Evolutionary conservation across 1,140 invertebrate species (phyloP).

Genomic region (Conopomorpha cramerella): DNA sequence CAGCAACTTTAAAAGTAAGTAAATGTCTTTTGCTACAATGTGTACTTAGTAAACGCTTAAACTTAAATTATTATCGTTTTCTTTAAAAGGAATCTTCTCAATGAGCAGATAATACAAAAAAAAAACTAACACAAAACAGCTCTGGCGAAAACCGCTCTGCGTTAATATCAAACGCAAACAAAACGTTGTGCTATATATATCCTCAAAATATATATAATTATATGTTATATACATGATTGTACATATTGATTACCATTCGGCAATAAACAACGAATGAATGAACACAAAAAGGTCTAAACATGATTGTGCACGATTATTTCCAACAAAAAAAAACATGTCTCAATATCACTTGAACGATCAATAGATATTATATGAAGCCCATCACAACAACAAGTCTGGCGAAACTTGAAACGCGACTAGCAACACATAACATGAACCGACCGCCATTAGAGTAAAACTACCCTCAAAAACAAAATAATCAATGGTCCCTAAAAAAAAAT

Average conservation of each 20-base stretch:
- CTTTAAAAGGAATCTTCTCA: slow-evolving; percentile 29
- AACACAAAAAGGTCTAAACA: slow-evolving; percentile 25
- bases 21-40: slow-evolving; percentile 50
- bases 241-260: slow-evolving; percentile 15
- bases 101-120: slow-evolving; percentile 19
- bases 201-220: slow-evolving; percentile 36
- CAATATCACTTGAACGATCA: no score
- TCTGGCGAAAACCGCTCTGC: slow-evolving; percentile 31
- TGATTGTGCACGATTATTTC: slow-evolving; percentile 44
- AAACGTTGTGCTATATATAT: slow-evolving; percentile 35
- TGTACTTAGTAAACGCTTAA: slow-evolving; percentile 47
- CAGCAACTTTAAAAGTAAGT: no score
- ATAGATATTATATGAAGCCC: no score
- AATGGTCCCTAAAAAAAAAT: slow-evolving; percentile 54
- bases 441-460: no score
- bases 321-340: slow-evolving; percentile 29
- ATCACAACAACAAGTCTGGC: slow-evolving; percentile 28
- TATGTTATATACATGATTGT: slow-evolving; percentile 45
- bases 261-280: slow-evolving; percentile 26
- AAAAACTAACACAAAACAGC: slow-evolving; percentile 9
- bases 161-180: slow-evolving; percentile 14
- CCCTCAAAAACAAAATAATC: slow-evolving; percentile 26
- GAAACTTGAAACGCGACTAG: slow-evolving; percentile 16
- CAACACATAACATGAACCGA: slow-evolving; percentile 5
- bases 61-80: slow-evolving; percentile 33